Base-by-base conservation (phyloP, 2,797 vertebrate species). In the Enteromius afrohamiltoni region DNA sequence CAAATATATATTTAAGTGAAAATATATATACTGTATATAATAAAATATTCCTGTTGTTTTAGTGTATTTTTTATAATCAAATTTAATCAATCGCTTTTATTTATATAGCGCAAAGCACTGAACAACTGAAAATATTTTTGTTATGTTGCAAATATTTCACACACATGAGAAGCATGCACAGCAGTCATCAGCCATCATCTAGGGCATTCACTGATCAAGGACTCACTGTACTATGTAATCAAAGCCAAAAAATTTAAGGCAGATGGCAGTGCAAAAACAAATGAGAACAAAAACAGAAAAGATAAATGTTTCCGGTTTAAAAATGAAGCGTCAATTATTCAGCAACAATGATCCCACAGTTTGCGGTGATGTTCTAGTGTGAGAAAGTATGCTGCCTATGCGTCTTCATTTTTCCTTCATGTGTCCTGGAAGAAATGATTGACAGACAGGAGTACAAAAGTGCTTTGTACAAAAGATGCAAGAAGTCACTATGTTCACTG, bases 271-370 rank as follows among this genome's bases (percentile, higher is more conserved):
- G 34, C 49, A 70, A 11, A 47, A 62, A 49, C 51, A 49, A 62
- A 53, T 16, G 29, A 76, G 45, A 65, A 62, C 1, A 31, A 64
- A 49, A 62, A 84, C 79, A 88, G 87, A 51, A 83, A 87, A 83
- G 88, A 89, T 83, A 8, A 47, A 60, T 4, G 85, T 87, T 86
- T 86, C 83, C 62, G 80, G 89, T 91, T 90, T 89, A 86, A 88
- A 91, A 65, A 40, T 37, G 86, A 86, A 85, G 83, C 75, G 70
- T 73, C 67, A 78, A 60, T 82, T 79, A 85, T 53, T 90, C 83
- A 85, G 71, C 80, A 47, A 87, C 87, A 87, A 91, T 80, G 88
- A 86, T 87, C 82, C 75, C 65, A 91, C 89, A 85, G 89, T 92
- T 88, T 82, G 83, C 73, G 62, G n/a, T 31, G 58, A 26, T 62